A percentile compares a stretch with the other conserved stretches of the same genome.
These are phyloP conservation scores for Dipodomys ordii DNA, from an alignment of 2,113 vertebrate genomes.

Conservation along the genomic window DNA sequence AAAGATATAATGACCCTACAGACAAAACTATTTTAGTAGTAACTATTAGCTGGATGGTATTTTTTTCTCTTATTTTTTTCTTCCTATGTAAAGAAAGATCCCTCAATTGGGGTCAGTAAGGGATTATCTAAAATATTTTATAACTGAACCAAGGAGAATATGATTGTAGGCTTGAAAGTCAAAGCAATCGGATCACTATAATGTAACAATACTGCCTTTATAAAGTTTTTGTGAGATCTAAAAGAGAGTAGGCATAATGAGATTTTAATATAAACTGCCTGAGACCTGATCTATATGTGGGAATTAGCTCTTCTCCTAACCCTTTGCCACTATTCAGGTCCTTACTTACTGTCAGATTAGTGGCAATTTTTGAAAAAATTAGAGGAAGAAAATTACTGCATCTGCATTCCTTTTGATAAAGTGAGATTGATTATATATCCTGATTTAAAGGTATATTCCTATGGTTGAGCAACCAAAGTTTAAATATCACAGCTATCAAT, in stretches of 20 bases:
- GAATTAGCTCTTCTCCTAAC: background rate
- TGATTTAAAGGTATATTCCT: background rate
- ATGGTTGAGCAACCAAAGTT: background rate
- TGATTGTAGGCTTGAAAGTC: background rate
- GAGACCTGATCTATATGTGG: background rate
- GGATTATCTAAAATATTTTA: background rate
- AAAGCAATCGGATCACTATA: background rate
- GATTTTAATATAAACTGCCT: background rate
- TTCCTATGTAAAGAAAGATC: background rate
- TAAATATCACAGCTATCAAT: background rate
- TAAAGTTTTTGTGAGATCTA: background rate
- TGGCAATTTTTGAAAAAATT: background rate
- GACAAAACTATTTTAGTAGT: constrained; percentile 22
- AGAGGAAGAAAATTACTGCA: background rate
- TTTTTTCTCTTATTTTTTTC: background rate
- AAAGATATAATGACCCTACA: background rate
- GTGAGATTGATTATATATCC: background rate
- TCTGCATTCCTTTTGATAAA: background rate
- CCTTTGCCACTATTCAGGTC: background rate
- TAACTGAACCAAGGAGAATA: background rate
- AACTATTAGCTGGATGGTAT: background rate
- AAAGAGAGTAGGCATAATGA: constrained; percentile 1
- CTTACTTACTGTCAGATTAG: constrained; percentile 21
- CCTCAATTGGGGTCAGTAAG: background rate
- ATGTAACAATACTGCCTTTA: background rate